A percentile compares a stretch with the other conserved stretches of the same genome.
Evolutionary conservation across 2,113 vertebrate species (phyloP).

Genomic region (Ictidomys tridecemlineatus): DNA sequence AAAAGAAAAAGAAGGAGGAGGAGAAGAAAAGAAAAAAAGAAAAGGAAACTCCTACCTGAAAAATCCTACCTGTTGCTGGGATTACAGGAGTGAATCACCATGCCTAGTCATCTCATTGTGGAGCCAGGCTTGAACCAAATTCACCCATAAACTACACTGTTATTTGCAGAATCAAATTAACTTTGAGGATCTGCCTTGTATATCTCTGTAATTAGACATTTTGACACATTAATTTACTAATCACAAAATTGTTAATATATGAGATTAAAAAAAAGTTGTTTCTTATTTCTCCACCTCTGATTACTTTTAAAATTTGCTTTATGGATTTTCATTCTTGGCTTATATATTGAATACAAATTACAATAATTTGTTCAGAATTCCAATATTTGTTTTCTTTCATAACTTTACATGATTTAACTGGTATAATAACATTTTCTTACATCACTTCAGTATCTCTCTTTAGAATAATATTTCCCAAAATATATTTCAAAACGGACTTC

Average conservation of each 20-base stretch:
- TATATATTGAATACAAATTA: background rate
- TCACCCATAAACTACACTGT: background rate
- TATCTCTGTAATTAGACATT: background rate
- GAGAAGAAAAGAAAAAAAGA: too few species aligned
- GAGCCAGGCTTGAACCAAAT: background rate
- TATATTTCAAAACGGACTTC: background rate
- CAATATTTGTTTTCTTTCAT: background rate
- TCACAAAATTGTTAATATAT: background rate
- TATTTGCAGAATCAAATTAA: background rate
- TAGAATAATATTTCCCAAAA: background rate
- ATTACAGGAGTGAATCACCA: too few species aligned
- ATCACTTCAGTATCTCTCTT: background rate
- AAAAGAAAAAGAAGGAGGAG: accelerated
- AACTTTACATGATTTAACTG: background rate
- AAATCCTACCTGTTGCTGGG: too few species aligned
- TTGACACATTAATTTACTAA: background rate
- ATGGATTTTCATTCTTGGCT: background rate
- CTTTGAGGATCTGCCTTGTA: background rate
- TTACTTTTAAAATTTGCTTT: background rate
- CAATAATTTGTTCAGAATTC: background rate
- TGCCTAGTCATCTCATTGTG: background rate
- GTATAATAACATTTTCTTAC: background rate
- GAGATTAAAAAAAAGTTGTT: background rate
- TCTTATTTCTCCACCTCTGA: background rate
- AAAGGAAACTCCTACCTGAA: too few species aligned